These are phyloP conservation scores for Phyllotreta striolata DNA, from an alignment of 2,888 invertebrate species.

Conservation along the genomic window DNA sequence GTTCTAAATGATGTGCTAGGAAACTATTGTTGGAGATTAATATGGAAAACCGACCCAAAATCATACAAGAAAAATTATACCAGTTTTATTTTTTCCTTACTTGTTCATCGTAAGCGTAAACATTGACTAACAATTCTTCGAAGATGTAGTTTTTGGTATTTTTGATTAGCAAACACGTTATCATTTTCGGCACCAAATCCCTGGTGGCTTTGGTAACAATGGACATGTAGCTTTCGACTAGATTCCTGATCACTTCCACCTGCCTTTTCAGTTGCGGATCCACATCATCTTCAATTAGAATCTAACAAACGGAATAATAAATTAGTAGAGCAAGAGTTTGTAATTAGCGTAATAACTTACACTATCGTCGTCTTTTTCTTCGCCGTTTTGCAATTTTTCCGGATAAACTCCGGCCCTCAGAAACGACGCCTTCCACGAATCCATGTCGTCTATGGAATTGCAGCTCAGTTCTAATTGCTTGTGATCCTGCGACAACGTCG, in stretches of 20 bases:
- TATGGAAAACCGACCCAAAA: neutral
- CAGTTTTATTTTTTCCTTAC: conserved; percentile 62
- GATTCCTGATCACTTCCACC: conserved; percentile 98
- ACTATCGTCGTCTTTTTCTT: conserved; percentile 34
- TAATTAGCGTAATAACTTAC: conserved; percentile 26
- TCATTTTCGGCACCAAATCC: conserved; percentile 97
- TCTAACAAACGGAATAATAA: conserved; percentile 24
- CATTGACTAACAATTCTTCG: conserved; percentile 92
- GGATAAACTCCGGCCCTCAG: conserved; percentile 99
- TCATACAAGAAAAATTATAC: neutral
- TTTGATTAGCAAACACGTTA: conserved; percentile 98
- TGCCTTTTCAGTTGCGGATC: conserved; percentile 96
- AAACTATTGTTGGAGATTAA: too few relatives aligned
- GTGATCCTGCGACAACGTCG: conserved; percentile 78
- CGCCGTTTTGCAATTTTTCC: conserved; percentile 86
- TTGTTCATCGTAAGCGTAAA: conserved; percentile 97
- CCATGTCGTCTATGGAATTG: conserved; percentile 95
- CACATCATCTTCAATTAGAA: conserved; percentile 25
- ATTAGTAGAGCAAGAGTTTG: neutral
- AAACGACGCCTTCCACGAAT: conserved; percentile 99
- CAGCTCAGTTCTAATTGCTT: conserved; percentile 98
- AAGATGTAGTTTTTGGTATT: conserved; percentile 97
- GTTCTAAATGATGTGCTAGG: too few relatives aligned
- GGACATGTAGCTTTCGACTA: conserved; percentile 99
- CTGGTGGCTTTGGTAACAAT: conserved; percentile 98